phyloP scores from a whole-genome alignment of 1,140 invertebrate species.

The Drosophila arizonae region DNA sequence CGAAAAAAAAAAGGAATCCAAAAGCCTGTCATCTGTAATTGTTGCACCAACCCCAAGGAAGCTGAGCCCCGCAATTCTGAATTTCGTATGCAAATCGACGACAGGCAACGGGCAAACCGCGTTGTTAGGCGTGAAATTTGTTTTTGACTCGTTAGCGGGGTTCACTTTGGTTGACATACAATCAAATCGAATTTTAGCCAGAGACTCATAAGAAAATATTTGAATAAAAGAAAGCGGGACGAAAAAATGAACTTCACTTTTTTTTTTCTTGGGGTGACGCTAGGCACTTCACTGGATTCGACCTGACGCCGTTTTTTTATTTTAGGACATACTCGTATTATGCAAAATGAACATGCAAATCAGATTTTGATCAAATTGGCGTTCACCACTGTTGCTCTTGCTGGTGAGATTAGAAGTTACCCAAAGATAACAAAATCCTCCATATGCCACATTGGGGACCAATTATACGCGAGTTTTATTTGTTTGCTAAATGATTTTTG shows the following conservation, averaged over 20 bases:
- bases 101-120: slow-evolving; percentile 55
- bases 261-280: not conserved
- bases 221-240: slow-evolving; percentile 65
- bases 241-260: slow-evolving; percentile 11
- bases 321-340: slow-evolving; percentile 64
- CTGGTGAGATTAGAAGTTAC: slow-evolving; percentile 32
- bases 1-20: slow-evolving; percentile 16
- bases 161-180: slow-evolving; percentile 57
- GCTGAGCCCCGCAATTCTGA: slow-evolving; percentile 19
- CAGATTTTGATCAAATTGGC: slow-evolving; percentile 81
- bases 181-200: slow-evolving; percentile 76
- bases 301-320: slow-evolving; percentile 49
- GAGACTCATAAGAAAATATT: slow-evolving; percentile 78
- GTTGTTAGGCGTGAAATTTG: slow-evolving; percentile 82
- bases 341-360: slow-evolving; percentile 82
- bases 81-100: slow-evolving; percentile 78
- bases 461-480: slow-evolving; percentile 76
- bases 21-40: slow-evolving; percentile 66
- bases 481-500: slow-evolving; percentile 73
- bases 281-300: slow-evolving; percentile 22
- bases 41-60: slow-evolving; percentile 64
- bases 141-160: slow-evolving; percentile 50
- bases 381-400: slow-evolving; percentile 61
- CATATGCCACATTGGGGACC: slow-evolving; percentile 77
- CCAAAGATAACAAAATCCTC: slow-evolving; percentile 30